Percentiles rank a stretch among this genome's conserved stretches.
Conservation (phyloP, 1,140 invertebrate species). For the Zaprionus taronus region DNA sequence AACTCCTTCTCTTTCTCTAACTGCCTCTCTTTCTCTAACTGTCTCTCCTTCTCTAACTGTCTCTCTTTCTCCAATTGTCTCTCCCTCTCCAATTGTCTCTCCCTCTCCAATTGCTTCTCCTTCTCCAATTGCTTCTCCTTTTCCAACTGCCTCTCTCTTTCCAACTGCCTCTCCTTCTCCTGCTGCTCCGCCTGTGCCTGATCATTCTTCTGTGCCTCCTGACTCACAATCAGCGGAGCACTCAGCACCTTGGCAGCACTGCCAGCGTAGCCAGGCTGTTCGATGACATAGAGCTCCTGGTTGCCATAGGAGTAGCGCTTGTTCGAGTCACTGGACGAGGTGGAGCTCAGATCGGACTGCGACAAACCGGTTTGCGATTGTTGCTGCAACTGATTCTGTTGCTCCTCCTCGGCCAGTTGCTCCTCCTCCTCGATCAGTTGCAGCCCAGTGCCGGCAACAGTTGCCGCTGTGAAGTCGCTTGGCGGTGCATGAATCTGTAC, state of each 20-base stretch:
- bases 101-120: not conserved
- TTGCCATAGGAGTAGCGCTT: constrained; percentile 91
- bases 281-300: constrained; percentile 90
- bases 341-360: constrained; percentile 90
- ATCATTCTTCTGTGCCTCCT: constrained; percentile 29
- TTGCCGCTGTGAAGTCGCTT: constrained; percentile 48
- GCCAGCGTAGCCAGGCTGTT: constrained; percentile 88
- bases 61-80: not conserved
- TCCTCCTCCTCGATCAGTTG: constrained; percentile 78
- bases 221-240: constrained; percentile 41
- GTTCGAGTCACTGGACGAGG: constrained; percentile 88
- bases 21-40: not conserved
- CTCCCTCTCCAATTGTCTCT: not conserved
- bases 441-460: constrained; percentile 81
- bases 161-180: not conserved
- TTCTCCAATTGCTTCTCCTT: not conserved
- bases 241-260: constrained; percentile 46
- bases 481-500: constrained; percentile 83
- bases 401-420: constrained; percentile 85
- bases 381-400: constrained; percentile 58
- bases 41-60: not conserved
- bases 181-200: not conserved
- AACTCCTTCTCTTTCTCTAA: not conserved
- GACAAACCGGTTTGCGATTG: constrained; percentile 88
- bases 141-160: not conserved